Evolutionary conservation across 2,888 invertebrate genomes (phyloP).

Genomic region (Leptarthrus brevirostris): DNA sequence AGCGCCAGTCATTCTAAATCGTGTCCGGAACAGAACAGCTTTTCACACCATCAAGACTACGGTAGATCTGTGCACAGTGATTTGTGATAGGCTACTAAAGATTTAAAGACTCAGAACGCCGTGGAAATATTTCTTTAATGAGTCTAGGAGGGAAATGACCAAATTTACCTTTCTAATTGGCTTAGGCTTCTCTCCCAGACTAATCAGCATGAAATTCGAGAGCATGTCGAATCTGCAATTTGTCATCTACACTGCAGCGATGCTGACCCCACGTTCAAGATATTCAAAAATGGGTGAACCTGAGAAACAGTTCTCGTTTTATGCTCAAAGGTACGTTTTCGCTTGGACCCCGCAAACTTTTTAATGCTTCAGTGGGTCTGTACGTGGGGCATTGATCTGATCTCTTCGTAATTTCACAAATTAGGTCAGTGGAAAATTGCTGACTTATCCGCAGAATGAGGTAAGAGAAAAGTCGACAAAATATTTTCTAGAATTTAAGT

Average conservation of each 20-base stretch:
- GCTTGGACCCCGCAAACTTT: neutral
- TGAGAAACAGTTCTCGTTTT: neutral
- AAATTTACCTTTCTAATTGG: neutral
- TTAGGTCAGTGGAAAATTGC: slow-evolving; percentile 1
- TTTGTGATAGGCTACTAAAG: neutral
- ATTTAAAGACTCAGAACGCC: neutral
- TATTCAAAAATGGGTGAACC: neutral
- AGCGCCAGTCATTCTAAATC: neutral
- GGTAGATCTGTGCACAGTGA: neutral
- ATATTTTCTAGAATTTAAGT: neutral
- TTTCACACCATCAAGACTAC: neutral
- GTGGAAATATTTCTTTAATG: neutral
- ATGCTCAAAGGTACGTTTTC: neutral
- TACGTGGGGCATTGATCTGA: neutral
- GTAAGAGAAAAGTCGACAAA: neutral
- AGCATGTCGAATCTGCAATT: slow-evolving; percentile 2
- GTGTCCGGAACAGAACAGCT: neutral
- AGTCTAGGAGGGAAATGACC: neutral
- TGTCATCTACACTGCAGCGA: no score
- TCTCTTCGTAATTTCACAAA: neutral
- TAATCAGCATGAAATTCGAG: neutral
- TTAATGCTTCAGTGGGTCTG: neutral
- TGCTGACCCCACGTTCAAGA: neutral
- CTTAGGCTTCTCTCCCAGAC: neutral
- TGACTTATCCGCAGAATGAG: neutral